phyloP scores from a whole-genome alignment of 2,113 vertebrate species.

The Corydoras sp. region DNA sequence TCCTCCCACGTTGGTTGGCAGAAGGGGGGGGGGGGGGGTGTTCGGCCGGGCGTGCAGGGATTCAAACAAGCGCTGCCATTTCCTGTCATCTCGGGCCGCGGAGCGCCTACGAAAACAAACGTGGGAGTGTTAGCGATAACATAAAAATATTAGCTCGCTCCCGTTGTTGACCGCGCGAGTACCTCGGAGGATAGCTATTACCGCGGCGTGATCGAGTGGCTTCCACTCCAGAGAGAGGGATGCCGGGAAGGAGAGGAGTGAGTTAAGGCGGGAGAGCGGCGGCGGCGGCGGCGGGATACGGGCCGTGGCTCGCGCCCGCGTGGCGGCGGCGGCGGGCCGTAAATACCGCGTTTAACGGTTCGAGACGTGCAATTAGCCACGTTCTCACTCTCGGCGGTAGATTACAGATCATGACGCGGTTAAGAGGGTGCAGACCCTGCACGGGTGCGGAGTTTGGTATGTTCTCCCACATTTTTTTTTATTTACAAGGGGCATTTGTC shows the following conservation, averaged over 20 bases:
- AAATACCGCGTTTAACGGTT: no score
- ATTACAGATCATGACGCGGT: no score
- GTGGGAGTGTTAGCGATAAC: slow-evolving; percentile 46
- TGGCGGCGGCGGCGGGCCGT: no score
- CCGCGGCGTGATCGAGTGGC: slow-evolving; percentile 26
- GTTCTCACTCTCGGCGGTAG: no score
- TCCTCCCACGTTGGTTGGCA: slow-evolving; percentile 42
- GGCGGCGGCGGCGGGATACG: slow-evolving; percentile 21
- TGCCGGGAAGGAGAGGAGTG: slow-evolving; percentile 28
- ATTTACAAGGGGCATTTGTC: no score
- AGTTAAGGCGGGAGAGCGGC: slow-evolving; percentile 13
- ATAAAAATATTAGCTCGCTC: slow-evolving; percentile 47
- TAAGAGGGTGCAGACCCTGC: no score
- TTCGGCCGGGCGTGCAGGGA: slow-evolving; percentile 13
- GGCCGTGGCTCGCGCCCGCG: neutral
- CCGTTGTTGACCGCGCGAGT: slow-evolving; percentile 37
- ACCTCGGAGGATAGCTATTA: slow-evolving; percentile 43
- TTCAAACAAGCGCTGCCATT: slow-evolving; percentile 53
- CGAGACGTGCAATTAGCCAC: no score
- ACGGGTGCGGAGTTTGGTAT: no score
- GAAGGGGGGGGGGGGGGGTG: slow-evolving; percentile 13
- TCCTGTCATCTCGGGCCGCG: slow-evolving; percentile 53
- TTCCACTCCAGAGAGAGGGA: slow-evolving; percentile 29
- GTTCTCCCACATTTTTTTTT: no score
- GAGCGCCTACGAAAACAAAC: slow-evolving; percentile 43